Percentiles rank a stretch among this genome's conserved stretches.
Evolutionary conservation across 2,113 vertebrate species (phyloP).

Genomic region (Lutjanus erythropterus): DNA sequence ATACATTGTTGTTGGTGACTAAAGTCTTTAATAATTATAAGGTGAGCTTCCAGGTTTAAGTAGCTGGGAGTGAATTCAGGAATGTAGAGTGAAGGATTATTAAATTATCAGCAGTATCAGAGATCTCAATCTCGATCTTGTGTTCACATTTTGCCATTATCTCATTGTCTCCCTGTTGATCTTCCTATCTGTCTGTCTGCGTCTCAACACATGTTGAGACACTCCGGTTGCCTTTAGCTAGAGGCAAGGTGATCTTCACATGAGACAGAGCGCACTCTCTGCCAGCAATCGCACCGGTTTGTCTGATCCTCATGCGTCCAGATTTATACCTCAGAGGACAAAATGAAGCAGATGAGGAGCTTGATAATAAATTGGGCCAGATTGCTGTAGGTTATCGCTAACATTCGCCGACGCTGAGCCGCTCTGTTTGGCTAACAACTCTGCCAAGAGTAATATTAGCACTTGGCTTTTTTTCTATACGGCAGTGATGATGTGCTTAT

Average conservation of each 20-base stretch:
- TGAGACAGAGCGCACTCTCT: too few relatives aligned
- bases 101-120: background rate
- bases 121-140: too few relatives aligned
- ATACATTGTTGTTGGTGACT: background rate
- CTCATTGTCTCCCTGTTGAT: background rate
- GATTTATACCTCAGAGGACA: background rate
- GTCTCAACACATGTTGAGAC: background rate
- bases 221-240: background rate
- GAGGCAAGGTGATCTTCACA: constrained; percentile 3
- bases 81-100: background rate
- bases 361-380: background rate
- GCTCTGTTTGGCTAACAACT: background rate
- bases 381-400: background rate
- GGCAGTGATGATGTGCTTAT: background rate
- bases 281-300: background rate
- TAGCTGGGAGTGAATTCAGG: background rate
- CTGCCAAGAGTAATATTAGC: constrained; percentile 13
- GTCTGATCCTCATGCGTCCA: background rate
- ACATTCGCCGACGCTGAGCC: background rate
- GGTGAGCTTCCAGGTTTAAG: background rate
- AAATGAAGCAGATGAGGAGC: background rate
- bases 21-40: background rate
- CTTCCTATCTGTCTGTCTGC: background rate
- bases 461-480: background rate
- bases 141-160: too few relatives aligned